Evolutionary conservation across 2,113 vertebrate genomes (phyloP).

Genomic region (Oryctolagus cuniculus): mOryCun1.1 NC_091432.1:21455001-21455500

Average conservation of each 20-base stretch:
- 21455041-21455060: background rate
- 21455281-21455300: background rate
- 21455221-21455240: background rate
- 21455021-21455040: background rate
- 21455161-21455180: background rate
- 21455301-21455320: background rate
- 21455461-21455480: constrained; percentile 57
- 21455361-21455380: background rate
- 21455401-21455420: background rate
- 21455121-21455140: background rate
- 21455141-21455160: background rate
- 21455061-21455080: constrained; percentile 7
- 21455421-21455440: background rate
- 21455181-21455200: background rate
- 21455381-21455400: background rate
- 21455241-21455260: background rate
- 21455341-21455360: background rate
- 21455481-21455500: constrained; percentile 54
- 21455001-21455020: background rate
- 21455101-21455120: background rate
- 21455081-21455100: background rate
- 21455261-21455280: background rate
- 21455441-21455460: background rate
- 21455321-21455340: background rate
- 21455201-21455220: constrained; percentile 16